Evolutionary conservation across 1,140 invertebrate genomes (phyloP), one percentile per base, ranked within the genome.

Genomic region (Rhyacophila brunnea): DNA sequence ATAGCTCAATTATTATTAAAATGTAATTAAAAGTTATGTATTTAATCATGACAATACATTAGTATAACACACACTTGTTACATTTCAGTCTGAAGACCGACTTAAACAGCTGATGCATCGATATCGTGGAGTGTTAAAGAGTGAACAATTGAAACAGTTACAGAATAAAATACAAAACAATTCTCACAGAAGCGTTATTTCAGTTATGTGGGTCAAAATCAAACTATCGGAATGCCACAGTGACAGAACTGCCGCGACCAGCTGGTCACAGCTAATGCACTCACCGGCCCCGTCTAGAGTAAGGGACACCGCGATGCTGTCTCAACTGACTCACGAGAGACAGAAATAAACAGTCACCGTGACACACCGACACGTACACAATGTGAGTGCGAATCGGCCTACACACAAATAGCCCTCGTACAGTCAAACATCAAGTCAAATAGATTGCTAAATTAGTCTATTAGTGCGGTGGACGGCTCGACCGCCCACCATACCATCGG

Each of bases 181-280:
- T 49, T 17, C 38, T 50, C 40, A 58, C 35, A 50, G 36, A 58
- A 35, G 38, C 38, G 36, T 49, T 50, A 58, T 58, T 49, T 50
- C 28, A 35, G 55, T 49, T 58, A 58, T 42, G 15, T 50, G 32
- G 55, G 55, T 58, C 47, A 58, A 58, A 44, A 58, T 47, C 55
- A 58, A 45, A 56, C 43, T 18, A 42, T 50, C 20, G 47, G 55
- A 58, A 58, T 58, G 55, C 23, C 20, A 48, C 35, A 17, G 55
- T 50, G 55, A 50, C 48, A 50, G 46, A 58, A 55, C 43, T 40
- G 44, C 11, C 32, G 9, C 10, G 13, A 45, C 32, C 46, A 58
- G 46, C 55, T 50, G 23, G 23, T 28, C 4, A 28, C 23, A 28
- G 23, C 23, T 28, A 28, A 28, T 28, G 23, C 23, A 28, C 23